phyloP scores from a whole-genome alignment of 2,113 vertebrate genomes.

The Lathamus discolor region DNA sequence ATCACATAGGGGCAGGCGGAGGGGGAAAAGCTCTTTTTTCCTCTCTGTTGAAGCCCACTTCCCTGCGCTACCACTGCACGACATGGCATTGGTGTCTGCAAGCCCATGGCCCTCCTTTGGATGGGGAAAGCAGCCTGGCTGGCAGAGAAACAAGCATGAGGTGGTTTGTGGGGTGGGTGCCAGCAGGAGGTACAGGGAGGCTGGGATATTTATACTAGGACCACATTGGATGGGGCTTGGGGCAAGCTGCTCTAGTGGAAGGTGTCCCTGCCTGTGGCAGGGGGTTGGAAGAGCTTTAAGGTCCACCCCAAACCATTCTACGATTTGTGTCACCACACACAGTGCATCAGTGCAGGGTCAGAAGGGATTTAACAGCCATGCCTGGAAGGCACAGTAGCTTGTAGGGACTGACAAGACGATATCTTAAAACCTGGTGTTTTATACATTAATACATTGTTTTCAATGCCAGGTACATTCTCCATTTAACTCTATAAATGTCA shows the following conservation, averaged over 20 bases:
- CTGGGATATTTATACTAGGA: background rate
- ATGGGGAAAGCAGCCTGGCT: background rate
- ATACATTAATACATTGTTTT: conserved; percentile 40
- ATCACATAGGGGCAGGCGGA: rapidly evolving
- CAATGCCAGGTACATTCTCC: conserved; percentile 29
- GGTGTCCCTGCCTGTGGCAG: background rate
- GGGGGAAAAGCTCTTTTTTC: too few relatives aligned
- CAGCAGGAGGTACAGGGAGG: background rate
- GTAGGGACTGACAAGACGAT: conserved; percentile 5
- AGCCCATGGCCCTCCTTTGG: background rate
- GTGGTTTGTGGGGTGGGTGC: too few relatives aligned
- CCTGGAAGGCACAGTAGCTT: background rate
- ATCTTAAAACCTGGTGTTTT: background rate
- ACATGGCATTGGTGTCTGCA: background rate
- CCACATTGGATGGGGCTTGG: background rate
- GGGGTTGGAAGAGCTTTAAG: background rate
- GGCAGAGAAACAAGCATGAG: background rate
- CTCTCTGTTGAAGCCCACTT: background rate
- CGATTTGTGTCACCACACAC: background rate
- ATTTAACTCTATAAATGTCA: conserved; percentile 35
- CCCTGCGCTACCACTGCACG: background rate
- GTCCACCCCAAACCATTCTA: background rate
- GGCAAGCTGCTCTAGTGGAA: background rate
- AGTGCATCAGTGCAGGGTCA: background rate
- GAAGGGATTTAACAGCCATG: background rate